These are phyloP conservation scores for Drosophila elegans DNA, from an alignment of 1,140 invertebrate species.

Conservation along the genomic window DNA sequence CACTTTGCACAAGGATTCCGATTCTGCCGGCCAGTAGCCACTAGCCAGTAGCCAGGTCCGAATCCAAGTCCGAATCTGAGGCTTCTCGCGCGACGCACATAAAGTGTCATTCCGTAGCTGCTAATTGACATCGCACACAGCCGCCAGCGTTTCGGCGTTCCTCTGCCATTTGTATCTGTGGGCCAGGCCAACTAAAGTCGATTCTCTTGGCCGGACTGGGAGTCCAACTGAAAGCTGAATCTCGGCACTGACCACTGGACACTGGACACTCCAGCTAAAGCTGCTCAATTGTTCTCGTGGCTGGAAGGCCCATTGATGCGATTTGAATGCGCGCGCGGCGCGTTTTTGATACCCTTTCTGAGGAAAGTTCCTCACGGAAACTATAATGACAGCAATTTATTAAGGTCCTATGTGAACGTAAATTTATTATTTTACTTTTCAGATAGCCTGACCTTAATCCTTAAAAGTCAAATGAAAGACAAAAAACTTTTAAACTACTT, in stretches of 20 bases:
- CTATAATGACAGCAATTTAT: no score
- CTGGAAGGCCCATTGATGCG: conserved; percentile 64
- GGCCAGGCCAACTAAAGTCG: conserved; percentile 13
- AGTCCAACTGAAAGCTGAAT: conserved; percentile 5
- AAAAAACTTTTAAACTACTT: no score
- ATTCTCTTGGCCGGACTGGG: conserved; percentile 19
- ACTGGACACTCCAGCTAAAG: conserved; percentile 8
- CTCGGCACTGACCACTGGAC: conserved; percentile 1
- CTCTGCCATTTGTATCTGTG: conserved; percentile 18
- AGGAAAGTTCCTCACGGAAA: neutral
- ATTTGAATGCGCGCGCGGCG: conserved; percentile 75
- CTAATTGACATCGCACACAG: conserved; percentile 84
- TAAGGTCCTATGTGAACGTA: no score
- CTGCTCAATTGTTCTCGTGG: conserved; percentile 74
- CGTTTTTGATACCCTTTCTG: conserved; percentile 55
- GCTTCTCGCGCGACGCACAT: conserved; percentile 78
- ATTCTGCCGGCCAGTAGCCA: conserved; percentile 24
- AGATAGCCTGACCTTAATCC: no score
- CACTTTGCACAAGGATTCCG: conserved; percentile 74
- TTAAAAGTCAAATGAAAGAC: no score
- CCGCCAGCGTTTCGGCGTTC: conserved; percentile 44
- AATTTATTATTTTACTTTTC: no score
- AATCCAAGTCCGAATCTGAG: conserved; percentile 6
- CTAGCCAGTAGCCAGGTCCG: conserved; percentile 5
- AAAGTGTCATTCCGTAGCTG: conserved; percentile 84